Percentiles rank a stretch among this genome's conserved stretches.
These are phyloP conservation scores for Drosophila atripex DNA, from an alignment of 2,888 invertebrate species.

Conservation along the genomic window DNA sequence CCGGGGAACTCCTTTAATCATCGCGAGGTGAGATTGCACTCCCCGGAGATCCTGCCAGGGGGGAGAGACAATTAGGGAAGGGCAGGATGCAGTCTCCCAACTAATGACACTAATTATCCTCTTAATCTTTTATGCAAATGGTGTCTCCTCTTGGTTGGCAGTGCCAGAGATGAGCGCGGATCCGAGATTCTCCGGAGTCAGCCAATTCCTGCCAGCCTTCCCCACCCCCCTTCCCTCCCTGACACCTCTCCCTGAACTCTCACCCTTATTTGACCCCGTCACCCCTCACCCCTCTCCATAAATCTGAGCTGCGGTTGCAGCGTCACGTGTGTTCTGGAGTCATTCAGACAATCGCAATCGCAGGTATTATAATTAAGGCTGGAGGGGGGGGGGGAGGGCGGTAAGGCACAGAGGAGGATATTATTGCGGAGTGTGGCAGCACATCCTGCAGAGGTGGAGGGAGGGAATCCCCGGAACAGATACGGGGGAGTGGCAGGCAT, in stretches of 20 bases:
- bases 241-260: neutral
- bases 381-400: neutral
- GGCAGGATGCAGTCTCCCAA: conserved; percentile 40
- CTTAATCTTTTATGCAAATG: conserved; percentile 76
- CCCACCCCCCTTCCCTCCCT: neutral
- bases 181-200: conserved; percentile 8
- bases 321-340: conserved; percentile 64
- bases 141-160: conserved; percentile 44
- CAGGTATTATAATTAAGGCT: conserved; percentile 71
- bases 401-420: neutral
- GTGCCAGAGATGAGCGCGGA: conserved; percentile 42
- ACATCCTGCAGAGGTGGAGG: conserved; percentile 3
- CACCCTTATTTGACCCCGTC: neutral
- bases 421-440: neutral
- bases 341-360: conserved; percentile 72
- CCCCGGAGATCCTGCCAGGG: conserved; percentile 8
- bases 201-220: conserved; percentile 4
- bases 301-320: conserved; percentile 56
- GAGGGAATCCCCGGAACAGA: neutral
- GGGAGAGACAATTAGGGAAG: neutral
- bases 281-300: neutral
- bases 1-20: conserved; percentile 23
- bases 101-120: conserved; percentile 77
- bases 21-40: conserved; percentile 19
- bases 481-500: conserved; percentile 11